Evolutionary conservation across 2,888 invertebrate species (phyloP).

Genomic region (Orchesellides sinensis): DNA sequence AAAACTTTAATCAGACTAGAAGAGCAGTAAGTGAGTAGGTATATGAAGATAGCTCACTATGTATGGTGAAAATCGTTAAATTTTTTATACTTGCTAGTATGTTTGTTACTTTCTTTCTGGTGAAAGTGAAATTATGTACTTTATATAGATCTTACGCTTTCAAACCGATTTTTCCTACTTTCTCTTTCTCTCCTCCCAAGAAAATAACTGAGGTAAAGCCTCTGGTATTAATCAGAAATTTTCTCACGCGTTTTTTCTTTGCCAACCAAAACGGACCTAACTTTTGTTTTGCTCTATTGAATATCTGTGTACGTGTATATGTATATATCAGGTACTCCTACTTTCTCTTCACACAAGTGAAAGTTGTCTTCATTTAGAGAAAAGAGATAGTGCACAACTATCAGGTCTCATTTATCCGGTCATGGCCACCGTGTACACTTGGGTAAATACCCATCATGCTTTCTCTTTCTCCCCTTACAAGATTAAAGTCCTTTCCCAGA

Average conservation of each 20-base stretch:
- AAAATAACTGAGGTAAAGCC: background rate
- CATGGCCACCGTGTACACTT: background rate
- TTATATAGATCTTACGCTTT: too few relatives aligned
- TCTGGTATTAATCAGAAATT: constrained; percentile 69
- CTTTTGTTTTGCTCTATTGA: too few relatives aligned
- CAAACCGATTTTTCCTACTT: background rate
- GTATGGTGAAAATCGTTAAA: constrained; percentile 16
- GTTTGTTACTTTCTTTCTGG: too few relatives aligned
- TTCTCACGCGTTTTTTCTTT: constrained; percentile 67
- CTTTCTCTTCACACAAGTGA: constrained; percentile 3
- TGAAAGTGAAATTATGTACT: background rate
- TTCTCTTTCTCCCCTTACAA: background rate
- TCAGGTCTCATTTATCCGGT: constrained; percentile 16
- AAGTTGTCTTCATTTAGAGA: background rate
- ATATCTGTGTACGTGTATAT: too few relatives aligned
- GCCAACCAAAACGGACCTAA: constrained; percentile 1
- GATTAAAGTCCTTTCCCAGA: constrained; percentile 3
- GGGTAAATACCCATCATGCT: too few relatives aligned
- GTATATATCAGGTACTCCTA: constrained; percentile 27
- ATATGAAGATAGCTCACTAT: background rate
- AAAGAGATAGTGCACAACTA: background rate
- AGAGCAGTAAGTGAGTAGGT: background rate
- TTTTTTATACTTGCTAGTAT: too few relatives aligned
- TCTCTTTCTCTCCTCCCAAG: background rate
- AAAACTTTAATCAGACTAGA: constrained; percentile 66